Evolutionary conservation across 1,140 invertebrate genomes (phyloP).

Genomic region (Trachymyrmex cornetzi): DNA sequence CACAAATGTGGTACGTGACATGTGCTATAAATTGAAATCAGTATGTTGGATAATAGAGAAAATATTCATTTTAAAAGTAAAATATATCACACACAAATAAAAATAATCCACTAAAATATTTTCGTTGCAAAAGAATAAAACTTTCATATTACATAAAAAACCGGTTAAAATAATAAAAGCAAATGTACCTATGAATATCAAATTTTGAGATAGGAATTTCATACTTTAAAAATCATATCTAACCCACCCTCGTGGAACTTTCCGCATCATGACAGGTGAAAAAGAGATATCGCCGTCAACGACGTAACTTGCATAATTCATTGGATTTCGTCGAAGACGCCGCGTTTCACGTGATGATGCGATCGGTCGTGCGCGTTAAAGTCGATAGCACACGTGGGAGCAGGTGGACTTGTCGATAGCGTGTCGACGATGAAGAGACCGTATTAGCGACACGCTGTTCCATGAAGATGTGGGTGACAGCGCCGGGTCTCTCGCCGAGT

Average conservation of each 20-base stretch:
- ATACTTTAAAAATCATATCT: background rate
- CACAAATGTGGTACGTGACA: background rate
- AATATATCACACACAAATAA: background rate
- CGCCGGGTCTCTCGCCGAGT: background rate
- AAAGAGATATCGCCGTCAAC: background rate
- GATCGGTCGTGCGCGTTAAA: conserved; percentile 34
- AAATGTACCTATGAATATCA: background rate
- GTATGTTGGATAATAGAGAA: background rate
- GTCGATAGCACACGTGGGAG: conserved; percentile 63
- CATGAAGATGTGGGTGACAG: conserved; percentile 61
- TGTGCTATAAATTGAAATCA: background rate
- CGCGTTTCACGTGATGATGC: conserved; percentile 9
- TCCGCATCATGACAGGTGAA: background rate
- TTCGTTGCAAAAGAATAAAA: background rate
- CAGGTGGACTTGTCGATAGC: conserved; percentile 67
- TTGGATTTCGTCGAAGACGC: conserved; percentile 11
- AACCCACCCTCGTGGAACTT: background rate
- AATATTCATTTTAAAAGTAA: background rate
- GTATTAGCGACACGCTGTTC: conserved; percentile 68
- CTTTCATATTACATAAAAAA: background rate
- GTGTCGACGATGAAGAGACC: conserved; percentile 62
- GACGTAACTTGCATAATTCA: conserved; percentile 38
- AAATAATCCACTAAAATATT: background rate
- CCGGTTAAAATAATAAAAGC: background rate
- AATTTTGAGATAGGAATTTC: background rate